Conservation (phyloP, 1,140 invertebrate species). For the Penaeus japonicus region DNA sequence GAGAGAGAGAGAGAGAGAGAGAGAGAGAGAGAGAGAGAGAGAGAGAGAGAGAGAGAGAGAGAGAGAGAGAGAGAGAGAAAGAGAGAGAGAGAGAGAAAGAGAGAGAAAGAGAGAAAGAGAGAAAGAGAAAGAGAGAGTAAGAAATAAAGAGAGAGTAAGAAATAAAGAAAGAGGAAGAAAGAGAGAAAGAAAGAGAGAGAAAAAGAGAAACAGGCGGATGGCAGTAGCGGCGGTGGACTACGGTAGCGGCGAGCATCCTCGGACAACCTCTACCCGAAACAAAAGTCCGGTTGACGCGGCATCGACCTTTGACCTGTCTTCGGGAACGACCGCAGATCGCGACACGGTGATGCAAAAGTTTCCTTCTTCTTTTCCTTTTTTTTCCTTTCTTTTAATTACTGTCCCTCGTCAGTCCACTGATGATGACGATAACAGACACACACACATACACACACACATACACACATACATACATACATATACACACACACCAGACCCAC, state of each 20-base stretch:
- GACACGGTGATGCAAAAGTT: no score
- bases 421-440: neutral
- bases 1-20: neutral
- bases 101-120: no score
- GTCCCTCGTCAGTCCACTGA: neutral
- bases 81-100: no score
- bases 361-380: neutral
- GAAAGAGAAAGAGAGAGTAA: no score
- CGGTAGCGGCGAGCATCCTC: no score
- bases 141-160: no score
- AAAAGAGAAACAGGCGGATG: neutral
- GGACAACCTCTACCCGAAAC: slow-evolving; percentile 12
- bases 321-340: no score
- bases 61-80: no score
- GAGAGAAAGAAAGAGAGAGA: neutral
- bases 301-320: no score
- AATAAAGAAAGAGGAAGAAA: no score
- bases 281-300: no score
- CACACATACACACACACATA: neutral
- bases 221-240: neutral
- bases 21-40: neutral
- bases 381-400: neutral
- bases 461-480: neutral
- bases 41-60: neutral
- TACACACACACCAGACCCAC: neutral